These are phyloP conservation scores for Cryptocheilus praepositus DNA, from an alignment of 2,888 invertebrate species.

Conservation along the genomic window DNA sequence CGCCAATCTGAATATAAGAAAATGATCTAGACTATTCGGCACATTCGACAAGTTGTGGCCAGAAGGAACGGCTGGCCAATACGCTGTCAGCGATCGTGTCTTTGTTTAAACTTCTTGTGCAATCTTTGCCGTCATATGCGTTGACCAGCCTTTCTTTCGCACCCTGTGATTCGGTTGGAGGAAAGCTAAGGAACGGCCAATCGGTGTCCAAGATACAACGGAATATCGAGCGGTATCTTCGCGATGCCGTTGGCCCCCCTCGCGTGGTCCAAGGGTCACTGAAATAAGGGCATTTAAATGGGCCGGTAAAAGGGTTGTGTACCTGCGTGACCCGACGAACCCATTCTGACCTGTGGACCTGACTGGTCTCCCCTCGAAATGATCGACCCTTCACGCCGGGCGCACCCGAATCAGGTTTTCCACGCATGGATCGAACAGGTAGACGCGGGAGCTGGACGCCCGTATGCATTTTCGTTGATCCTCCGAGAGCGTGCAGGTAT, in stretches of 20 bases:
- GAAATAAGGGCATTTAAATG: constrained; percentile 66
- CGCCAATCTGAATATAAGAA: too few species aligned
- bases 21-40: too few species aligned
- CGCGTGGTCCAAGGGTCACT: neutral
- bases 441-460: constrained; percentile 12
- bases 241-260: neutral
- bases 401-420: constrained; percentile 55
- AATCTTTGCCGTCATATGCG: too few species aligned
- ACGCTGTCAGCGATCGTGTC: too few species aligned
- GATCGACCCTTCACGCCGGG: constrained; percentile 11
- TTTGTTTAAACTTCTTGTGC: too few species aligned
- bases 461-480: constrained; percentile 14
- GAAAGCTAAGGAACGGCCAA: too few species aligned
- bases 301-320: constrained; percentile 67
- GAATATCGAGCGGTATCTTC: too few species aligned
- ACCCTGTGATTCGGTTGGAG: too few species aligned
- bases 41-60: too few species aligned
- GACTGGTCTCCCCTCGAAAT: constrained; percentile 7
- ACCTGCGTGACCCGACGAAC: constrained; percentile 68
- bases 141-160: too few species aligned
- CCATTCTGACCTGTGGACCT: constrained; percentile 26
- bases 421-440: constrained; percentile 48
- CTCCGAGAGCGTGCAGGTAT: constrained; percentile 65
- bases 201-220: too few species aligned
- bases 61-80: too few species aligned